Evolutionary conservation across 2,113 vertebrate genomes (phyloP).

Genomic region (Andinoacara biseriatus): DNA sequence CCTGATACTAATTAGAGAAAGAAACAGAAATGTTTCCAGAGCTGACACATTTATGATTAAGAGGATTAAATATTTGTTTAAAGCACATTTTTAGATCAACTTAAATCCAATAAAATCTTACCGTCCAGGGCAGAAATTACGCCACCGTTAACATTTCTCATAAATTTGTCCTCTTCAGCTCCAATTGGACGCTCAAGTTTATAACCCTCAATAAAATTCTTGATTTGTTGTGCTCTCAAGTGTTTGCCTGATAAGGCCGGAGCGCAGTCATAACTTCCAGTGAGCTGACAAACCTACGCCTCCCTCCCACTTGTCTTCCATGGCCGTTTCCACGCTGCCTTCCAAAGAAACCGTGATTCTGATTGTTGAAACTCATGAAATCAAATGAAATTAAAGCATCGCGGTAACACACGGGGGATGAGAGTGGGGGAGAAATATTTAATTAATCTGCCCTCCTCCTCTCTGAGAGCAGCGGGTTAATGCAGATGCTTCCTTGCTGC

Average conservation of each 20-base stretch:
- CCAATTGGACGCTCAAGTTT: slow-evolving; percentile 79
- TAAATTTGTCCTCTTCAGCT: slow-evolving; percentile 80
- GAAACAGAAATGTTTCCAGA: slow-evolving; percentile 26
- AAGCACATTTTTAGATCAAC: slow-evolving; percentile 63
- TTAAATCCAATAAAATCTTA: slow-evolving; percentile 59
- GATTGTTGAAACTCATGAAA: slow-evolving; percentile 55
- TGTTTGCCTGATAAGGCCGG: slow-evolving; percentile 78
- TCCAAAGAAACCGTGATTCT: slow-evolving; percentile 16
- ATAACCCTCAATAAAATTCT: slow-evolving; percentile 81
- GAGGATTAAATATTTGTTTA: slow-evolving; percentile 50
- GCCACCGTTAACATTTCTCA: slow-evolving; percentile 75
- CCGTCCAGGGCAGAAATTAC: slow-evolving; percentile 73
- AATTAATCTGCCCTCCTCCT: slow-evolving; percentile 57
- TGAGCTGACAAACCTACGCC: slow-evolving; percentile 53
- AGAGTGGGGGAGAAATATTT: slow-evolving; percentile 50
- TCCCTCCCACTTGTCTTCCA: slow-evolving; percentile 37
- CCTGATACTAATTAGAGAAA: background rate
- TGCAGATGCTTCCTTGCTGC: slow-evolving; percentile 56
- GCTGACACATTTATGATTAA: slow-evolving; percentile 35
- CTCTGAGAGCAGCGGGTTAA: slow-evolving; percentile 65
- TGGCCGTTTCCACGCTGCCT: slow-evolving; percentile 16
- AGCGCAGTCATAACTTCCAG: slow-evolving; percentile 71
- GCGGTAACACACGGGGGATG: slow-evolving; percentile 24
- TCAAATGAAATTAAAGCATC: slow-evolving; percentile 67
- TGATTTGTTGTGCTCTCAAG: slow-evolving; percentile 83